Conservation (phyloP, 2,888 invertebrate genomes). For the Malthinus seriepunctatus region DNA sequence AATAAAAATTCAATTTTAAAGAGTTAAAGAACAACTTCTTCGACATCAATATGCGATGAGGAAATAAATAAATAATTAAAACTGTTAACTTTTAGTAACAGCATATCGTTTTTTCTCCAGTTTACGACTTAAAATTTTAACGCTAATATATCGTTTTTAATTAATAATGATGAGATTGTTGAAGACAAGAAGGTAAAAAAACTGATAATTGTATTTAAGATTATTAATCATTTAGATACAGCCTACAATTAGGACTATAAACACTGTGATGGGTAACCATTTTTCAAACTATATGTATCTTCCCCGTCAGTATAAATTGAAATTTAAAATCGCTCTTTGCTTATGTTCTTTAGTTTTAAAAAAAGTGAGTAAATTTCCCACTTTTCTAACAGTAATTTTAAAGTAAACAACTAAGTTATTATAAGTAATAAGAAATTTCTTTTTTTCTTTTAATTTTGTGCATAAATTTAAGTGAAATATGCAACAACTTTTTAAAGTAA, state of each 20-base stretch:
- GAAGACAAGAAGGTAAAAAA: conserved; percentile 10
- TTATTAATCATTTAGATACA: conserved; percentile 15
- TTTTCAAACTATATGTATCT: conserved; percentile 11
- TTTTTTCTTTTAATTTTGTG: background rate
- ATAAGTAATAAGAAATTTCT: conserved; percentile 3
- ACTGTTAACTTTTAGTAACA: no score
- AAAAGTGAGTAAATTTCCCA: background rate
- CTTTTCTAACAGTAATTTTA: conserved; percentile 1
- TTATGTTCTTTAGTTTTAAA: background rate
- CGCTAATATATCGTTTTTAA: conserved; percentile 1
- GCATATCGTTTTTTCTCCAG: no score
- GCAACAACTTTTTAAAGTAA: background rate
- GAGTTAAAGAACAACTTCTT: no score
- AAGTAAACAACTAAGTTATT: background rate
- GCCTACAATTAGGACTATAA: conserved; percentile 18
- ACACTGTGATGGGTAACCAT: conserved; percentile 14
- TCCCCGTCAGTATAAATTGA: conserved; percentile 11
- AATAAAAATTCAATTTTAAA: no score
- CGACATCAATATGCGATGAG: no score
- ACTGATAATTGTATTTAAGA: conserved; percentile 16
- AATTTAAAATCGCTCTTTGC: conserved; percentile 13
- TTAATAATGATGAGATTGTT: conserved; percentile 14
- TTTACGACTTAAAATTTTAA: no score
- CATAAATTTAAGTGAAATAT: background rate
- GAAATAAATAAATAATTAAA: no score